These are phyloP conservation scores for Philonicus albiceps DNA, from an alignment of 2,888 invertebrate genomes.

Conservation along the genomic window DNA sequence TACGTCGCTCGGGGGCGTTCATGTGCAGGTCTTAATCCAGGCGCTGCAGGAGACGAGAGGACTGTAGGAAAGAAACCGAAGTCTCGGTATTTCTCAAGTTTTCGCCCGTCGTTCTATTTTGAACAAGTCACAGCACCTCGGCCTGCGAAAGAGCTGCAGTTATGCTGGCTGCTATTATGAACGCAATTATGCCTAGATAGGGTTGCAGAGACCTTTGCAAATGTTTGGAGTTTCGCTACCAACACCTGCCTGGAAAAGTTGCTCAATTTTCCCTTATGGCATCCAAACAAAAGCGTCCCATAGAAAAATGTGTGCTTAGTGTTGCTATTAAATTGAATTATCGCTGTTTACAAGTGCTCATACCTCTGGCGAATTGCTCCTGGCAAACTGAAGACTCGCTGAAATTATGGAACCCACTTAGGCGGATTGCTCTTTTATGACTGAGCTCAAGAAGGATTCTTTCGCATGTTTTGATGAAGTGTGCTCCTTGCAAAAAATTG, in stretches of 20 bases:
- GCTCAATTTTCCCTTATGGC: conserved; percentile 43
- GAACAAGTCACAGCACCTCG: background rate
- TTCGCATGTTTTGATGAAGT: background rate
- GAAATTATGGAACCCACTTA: background rate
- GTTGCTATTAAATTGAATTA: conserved; percentile 47
- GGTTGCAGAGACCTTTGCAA: conserved; percentile 19
- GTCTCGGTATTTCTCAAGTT: background rate
- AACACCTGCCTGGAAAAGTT: conserved; percentile 33
- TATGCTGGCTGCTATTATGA: conserved; percentile 44
- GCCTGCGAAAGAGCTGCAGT: conserved; percentile 31
- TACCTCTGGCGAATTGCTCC: conserved; percentile 28
- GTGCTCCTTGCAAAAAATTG: background rate
- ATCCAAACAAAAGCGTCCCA: conserved; percentile 38
- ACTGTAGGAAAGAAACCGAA: background rate
- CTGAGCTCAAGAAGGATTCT: background rate
- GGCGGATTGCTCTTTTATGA: background rate
- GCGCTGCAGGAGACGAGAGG: background rate
- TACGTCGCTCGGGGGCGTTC: background rate
- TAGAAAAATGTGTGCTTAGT: conserved; percentile 32
- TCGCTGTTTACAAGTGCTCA: conserved; percentile 45
- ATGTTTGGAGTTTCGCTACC: background rate
- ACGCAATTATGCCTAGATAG: conserved; percentile 46
- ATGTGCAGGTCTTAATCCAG: conserved; percentile 21
- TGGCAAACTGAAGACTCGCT: background rate
- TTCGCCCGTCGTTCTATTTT: background rate